Conservation (phyloP, 2,888 invertebrate genomes). For the Julus scanicus region DNA sequence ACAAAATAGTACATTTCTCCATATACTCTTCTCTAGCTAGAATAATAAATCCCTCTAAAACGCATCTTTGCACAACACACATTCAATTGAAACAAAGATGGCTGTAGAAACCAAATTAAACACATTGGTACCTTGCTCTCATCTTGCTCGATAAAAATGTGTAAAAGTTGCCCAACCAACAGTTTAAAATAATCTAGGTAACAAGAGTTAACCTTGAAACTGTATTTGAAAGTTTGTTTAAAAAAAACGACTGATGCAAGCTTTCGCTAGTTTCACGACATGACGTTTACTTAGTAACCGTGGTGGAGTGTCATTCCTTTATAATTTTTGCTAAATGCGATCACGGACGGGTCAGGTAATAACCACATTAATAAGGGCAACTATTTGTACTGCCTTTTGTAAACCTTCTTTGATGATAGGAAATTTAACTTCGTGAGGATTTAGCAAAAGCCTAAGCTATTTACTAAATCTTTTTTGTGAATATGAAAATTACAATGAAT, state of each 20-base stretch:
- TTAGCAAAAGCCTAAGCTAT: background rate
- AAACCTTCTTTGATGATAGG: too few species aligned
- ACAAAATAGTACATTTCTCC: background rate
- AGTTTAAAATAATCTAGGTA: background rate
- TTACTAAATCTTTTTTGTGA: background rate
- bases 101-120: background rate
- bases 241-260: background rate
- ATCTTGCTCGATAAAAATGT: background rate
- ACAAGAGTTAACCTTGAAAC: background rate
- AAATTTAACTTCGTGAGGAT: background rate
- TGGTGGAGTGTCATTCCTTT: background rate
- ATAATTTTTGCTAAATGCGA: background rate
- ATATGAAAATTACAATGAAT: background rate
- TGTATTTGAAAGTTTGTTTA: background rate
- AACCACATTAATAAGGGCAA: background rate
- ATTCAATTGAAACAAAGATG: background rate
- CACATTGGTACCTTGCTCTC: background rate
- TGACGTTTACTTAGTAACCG: background rate
- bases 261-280: background rate
- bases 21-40: background rate
- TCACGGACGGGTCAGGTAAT: background rate
- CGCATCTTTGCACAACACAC: background rate
- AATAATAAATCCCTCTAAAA: slow-evolving; percentile 17
- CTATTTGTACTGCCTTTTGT: background rate
- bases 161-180: background rate